phyloP scores from a whole-genome alignment of 2,888 invertebrate genomes.

The Calameuta pallipes region DNA sequence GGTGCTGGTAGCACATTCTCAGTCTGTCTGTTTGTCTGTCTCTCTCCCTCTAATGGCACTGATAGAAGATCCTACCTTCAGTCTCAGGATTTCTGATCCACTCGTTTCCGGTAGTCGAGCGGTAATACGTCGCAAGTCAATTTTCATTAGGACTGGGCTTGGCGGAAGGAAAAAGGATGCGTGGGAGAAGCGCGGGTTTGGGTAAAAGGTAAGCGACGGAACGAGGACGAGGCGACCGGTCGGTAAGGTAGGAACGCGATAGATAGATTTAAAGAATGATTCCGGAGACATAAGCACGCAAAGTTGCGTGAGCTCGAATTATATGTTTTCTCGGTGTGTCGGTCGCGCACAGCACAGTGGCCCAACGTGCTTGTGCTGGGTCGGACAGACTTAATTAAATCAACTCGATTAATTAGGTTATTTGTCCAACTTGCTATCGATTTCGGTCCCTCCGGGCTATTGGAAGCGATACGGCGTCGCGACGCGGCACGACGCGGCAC shows the following conservation, averaged over 20 bases:
- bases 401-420: constrained; percentile 59
- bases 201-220: constrained; percentile 20
- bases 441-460: constrained; percentile 20
- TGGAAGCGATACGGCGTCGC: neutral
- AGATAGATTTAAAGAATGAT: constrained; percentile 16
- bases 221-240: constrained; percentile 28
- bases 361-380: constrained; percentile 3
- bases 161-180: constrained; percentile 15
- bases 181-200: constrained; percentile 10
- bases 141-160: constrained; percentile 50
- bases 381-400: constrained; percentile 54
- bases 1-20: neutral
- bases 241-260: constrained; percentile 29
- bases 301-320: constrained; percentile 53
- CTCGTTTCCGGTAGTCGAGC: neutral
- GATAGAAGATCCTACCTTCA: constrained; percentile 6
- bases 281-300: constrained; percentile 46
- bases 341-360: neutral
- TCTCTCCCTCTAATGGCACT: neutral
- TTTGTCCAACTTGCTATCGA: constrained; percentile 43
- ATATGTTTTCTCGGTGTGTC: constrained; percentile 41
- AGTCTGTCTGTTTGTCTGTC: neutral
- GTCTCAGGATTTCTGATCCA: neutral
- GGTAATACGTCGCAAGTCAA: constrained; percentile 37
- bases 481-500: neutral